phyloP scores from a whole-genome alignment of 2,888 invertebrate species.

The Chaitophorus viminalis region DNA sequence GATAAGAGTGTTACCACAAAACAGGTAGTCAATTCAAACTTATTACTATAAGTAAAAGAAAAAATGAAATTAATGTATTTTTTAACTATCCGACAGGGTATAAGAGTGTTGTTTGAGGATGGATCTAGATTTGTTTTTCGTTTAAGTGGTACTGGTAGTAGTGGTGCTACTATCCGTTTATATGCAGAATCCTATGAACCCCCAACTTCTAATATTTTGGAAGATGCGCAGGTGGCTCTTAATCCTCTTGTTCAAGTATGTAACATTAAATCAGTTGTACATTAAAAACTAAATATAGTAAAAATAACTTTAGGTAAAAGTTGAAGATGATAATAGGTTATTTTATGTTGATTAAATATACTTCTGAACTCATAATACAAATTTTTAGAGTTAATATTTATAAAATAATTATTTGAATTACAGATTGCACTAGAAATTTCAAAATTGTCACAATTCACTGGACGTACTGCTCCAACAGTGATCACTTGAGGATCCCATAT shows the following conservation, averaged over 20 bases:
- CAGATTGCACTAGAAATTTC: conserved; percentile 86
- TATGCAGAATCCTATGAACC: conserved; percentile 95
- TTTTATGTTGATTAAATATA: not conserved
- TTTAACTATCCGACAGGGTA: conserved; percentile 73
- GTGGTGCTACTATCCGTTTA: conserved; percentile 95
- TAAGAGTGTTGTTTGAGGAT: conserved; percentile 92
- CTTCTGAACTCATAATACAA: not conserved
- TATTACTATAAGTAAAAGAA: too few relatives aligned
- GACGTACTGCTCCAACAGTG: conserved; percentile 91
- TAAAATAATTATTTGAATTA: conserved; percentile 23
- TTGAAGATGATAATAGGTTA: not conserved
- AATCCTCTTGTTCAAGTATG: conserved; percentile 79
- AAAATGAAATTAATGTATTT: not conserved
- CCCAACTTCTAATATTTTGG: conserved; percentile 72
- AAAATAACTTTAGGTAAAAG: not conserved
- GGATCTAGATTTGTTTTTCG: conserved; percentile 93
- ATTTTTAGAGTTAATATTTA: not conserved
- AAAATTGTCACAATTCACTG: conserved; percentile 84
- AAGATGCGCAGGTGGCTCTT: conserved; percentile 75
- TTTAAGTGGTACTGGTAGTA: conserved; percentile 97
- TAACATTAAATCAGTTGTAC: not conserved
- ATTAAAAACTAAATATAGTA: not conserved
- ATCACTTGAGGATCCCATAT: conserved; percentile 78
- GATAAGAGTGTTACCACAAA: conserved; percentile 90
- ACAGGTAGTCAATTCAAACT: conserved; percentile 72